Evolutionary conservation across 2,888 invertebrate genomes (phyloP).

Genomic region (Scaptodrosophila latifasciaeformis): DNA sequence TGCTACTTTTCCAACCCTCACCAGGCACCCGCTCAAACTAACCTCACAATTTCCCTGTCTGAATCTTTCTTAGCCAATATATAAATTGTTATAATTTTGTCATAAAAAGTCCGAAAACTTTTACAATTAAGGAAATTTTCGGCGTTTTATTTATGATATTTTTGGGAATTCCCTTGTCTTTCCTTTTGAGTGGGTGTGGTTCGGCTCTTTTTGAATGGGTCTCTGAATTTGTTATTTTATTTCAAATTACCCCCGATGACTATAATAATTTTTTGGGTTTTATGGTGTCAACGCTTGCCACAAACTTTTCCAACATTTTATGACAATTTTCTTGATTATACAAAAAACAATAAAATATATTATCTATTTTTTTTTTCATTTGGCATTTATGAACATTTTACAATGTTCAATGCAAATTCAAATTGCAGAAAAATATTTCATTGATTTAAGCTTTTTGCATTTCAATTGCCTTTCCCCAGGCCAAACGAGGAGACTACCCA

Average conservation of each 20-base stretch:
- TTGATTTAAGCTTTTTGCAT: slow-evolving; percentile 51
- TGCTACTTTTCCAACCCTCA: too few relatives aligned
- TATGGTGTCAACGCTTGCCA: too few relatives aligned
- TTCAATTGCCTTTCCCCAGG: slow-evolving; percentile 20
- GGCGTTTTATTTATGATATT: slow-evolving; percentile 48
- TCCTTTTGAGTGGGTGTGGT: too few relatives aligned
- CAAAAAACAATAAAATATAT: too few relatives aligned
- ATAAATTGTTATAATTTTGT: slow-evolving; percentile 51
- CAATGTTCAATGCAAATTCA: slow-evolving; percentile 35
- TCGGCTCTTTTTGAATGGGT: not conserved
- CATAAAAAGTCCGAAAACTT: slow-evolving; percentile 60
- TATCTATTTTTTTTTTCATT: too few relatives aligned
- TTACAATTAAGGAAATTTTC: slow-evolving; percentile 52
- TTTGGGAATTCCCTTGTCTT: too few relatives aligned
- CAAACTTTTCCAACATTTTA: too few relatives aligned
- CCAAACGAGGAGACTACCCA: slow-evolving; percentile 32
- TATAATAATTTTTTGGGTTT: too few relatives aligned
- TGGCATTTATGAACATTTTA: slow-evolving; percentile 46
- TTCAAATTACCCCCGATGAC: too few relatives aligned
- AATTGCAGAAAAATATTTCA: slow-evolving; percentile 26
- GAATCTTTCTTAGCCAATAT: slow-evolving; percentile 38
- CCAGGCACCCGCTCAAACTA: too few relatives aligned
- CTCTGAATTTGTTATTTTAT: too few relatives aligned
- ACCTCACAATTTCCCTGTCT: slow-evolving; percentile 24
- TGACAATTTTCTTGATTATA: slow-evolving; percentile 19